Base-by-base conservation (phyloP, 2,113 vertebrate species). In the Connochaetes taurinus region DNA sequence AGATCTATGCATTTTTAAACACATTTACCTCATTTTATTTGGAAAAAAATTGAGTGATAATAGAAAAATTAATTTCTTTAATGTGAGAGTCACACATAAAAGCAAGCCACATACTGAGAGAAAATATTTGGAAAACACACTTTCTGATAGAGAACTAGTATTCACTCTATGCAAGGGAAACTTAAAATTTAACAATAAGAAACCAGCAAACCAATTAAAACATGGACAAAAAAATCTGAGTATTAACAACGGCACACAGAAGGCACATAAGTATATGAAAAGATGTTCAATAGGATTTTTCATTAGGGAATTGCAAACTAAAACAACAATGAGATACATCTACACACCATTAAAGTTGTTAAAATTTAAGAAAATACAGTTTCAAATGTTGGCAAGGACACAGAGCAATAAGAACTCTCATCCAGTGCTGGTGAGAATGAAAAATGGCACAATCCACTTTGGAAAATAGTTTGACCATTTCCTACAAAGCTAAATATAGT, bases 1-100 rank as follows among this genome's bases (percentile, higher is more conserved):
- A 50, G 6, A 89, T 57, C 25, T 62, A 62, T 82, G 12, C 80
- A 95, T 89, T 95, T 97, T 98, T 40, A 95, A 95, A 94, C 7
- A 82, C 12, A 86, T 40, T 89, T 93, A 57, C 52, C 50, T 60
- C 2, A 36, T 52, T 29, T 97, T 12, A 90, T 64, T 76, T 86
- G 25, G 40, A 16, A 76, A 76, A 93, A 78, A 87, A 25, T 27
- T 64, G 33, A 64, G 4, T 16, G 90, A 33, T 62, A 27, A 90
- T 50, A 47, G 36, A 86, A 83, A 95, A 90, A 95, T 40, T 55
- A 88, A 88, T 80, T 64, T 81, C 3, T 31, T 83, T 16, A 89
- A 3, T 55, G 81, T 71, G 33, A 36, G 8, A 89, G 71, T 17
- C 12, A 81, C n/a, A 81, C 33, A 87, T 7, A 47, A 23, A 91